Conservation (phyloP, 2,113 vertebrate genomes). For the Amazona guildingii region DNA sequence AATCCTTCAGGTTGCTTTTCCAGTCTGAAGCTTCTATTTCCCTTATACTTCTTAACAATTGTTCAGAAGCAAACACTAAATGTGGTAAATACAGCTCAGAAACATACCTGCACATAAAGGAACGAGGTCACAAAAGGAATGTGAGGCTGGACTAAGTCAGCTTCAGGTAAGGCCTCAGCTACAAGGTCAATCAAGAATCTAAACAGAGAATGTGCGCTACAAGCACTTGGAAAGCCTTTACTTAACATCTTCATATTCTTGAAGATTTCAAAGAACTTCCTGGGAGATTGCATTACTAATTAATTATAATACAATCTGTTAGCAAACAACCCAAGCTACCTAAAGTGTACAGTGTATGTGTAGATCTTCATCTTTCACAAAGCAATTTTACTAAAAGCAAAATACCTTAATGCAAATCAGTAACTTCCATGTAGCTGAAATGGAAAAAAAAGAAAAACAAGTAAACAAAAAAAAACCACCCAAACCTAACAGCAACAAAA, state of each 20-base stretch:
- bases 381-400: neutral
- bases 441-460: neutral
- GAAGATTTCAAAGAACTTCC: neutral
- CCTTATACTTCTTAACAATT: accelerated
- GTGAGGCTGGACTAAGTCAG: neutral
- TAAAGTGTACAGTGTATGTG: neutral
- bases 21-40: neutral
- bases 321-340: neutral
- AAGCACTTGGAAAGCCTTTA: neutral
- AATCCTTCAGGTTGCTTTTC: neutral
- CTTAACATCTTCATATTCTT: neutral
- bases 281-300: neutral
- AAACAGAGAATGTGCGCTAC: neutral
- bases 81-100: neutral
- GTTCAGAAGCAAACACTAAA: neutral
- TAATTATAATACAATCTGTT: neutral
- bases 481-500: neutral
- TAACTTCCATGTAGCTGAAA: neutral
- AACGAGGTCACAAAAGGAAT: neutral
- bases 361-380: neutral
- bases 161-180: neutral
- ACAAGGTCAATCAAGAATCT: neutral
- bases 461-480: neutral
- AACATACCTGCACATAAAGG: neutral
- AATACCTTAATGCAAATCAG: neutral